Evolutionary conservation across 2,888 invertebrate species (phyloP), one percentile per base, ranked within the genome.

Genomic region (Standfussiana lucernea): DNA sequence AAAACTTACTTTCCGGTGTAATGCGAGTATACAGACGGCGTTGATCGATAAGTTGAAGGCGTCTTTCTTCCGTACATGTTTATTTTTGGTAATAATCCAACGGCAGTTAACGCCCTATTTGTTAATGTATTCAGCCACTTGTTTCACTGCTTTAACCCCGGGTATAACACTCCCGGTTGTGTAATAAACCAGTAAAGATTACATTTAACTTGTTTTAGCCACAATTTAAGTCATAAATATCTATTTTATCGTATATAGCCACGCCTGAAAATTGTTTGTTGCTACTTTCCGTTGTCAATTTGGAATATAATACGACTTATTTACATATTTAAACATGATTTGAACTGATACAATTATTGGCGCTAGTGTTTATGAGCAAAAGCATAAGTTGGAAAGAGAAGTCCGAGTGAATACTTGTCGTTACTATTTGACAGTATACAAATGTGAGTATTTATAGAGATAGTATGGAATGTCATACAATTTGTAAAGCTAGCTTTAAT

Each of bases 21-120:
- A 94, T 99, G 98, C 0, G 99, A 99, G 92, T 99, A 99, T 64
- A 99, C 98, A 1, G 99, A 99, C 18, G 98, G 98, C 87, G 99
- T 98, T 67, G 99, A 99, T 89, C 97, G 96, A 90, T 97, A 97
- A 7, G 98, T 98, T 75, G 98, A 98, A 8, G 98, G 98, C 42
- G 98, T 98, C 94, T 98, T 98, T 90, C 98, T 97, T 72, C 98
- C 98, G 94, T 98, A 98, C 96, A 96, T 96, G 74, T 86, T 93
- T 80, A 80, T 83, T 64, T 85, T 86, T 82, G 53, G n/a, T 75
- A 61, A 74, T 72, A 74, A 78, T 82, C 77, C 76, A 79, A 72
- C 75, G 62, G 66, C 76, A 81, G 90, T 86, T 80, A 71, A 91
- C 92, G 92, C 92, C 92, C 90, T 85, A 71, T 68, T 72, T 7